These are phyloP conservation scores for Hippocampus abdominalis DNA, from an alignment of 2,113 vertebrate species.

Conservation along the genomic window DNA sequence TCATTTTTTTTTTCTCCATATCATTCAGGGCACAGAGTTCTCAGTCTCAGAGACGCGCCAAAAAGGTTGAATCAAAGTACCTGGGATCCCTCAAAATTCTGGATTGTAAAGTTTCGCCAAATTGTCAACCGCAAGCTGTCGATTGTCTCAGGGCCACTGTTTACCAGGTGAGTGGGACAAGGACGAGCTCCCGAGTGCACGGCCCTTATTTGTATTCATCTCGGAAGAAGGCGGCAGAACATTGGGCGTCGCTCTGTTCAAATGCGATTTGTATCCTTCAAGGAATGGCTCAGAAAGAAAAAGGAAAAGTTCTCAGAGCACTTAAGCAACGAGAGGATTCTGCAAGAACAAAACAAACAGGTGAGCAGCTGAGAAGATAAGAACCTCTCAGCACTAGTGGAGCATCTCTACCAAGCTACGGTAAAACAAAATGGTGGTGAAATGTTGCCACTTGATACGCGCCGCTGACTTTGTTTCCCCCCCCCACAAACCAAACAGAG, in stretches of 20 bases:
- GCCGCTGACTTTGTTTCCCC: not conserved
- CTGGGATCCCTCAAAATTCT: conserved; percentile 82
- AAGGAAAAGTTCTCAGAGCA: conserved; percentile 70
- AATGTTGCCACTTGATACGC: not conserved
- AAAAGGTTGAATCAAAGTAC: conserved; percentile 75
- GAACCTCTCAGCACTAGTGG: not conserved
- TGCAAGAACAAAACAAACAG: conserved; percentile 76
- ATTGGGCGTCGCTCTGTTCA: not conserved
- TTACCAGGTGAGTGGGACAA: conserved; percentile 81
- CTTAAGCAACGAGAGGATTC: conserved; percentile 77
- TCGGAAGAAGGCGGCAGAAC: not conserved
- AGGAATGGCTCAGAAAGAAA: conserved; percentile 93
- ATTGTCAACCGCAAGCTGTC: conserved; percentile 66
- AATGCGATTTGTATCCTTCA: conserved; percentile 4
- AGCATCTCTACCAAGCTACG: conserved; percentile 2
- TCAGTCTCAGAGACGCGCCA: conserved; percentile 40
- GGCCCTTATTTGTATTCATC: not conserved
- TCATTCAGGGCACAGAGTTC: conserved; percentile 46
- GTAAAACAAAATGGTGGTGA: not conserved
- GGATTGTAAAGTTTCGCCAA: conserved; percentile 71
- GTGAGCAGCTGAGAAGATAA: conserved; percentile 57
- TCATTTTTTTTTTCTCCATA: not conserved
- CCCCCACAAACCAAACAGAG: conserved; percentile 61
- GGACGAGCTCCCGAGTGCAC: not conserved
- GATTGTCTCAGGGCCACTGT: conserved; percentile 82